phyloP scores from a whole-genome alignment of 2,888 invertebrate species.

The Lottia gigantea region DNA sequence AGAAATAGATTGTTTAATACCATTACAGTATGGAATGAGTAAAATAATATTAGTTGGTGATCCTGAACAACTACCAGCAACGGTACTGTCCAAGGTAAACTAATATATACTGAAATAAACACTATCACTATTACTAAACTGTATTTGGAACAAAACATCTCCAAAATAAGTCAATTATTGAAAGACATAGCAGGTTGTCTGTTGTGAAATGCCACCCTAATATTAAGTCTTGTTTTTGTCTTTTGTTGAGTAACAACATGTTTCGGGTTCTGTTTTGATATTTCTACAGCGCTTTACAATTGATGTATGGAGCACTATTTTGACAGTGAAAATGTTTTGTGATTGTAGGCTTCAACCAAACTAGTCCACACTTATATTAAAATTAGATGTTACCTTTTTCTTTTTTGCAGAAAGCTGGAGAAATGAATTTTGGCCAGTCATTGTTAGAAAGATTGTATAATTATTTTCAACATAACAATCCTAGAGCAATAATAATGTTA shows the following conservation, averaged over 20 bases:
- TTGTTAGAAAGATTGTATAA: conserved; percentile 81
- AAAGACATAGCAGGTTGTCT: not conserved
- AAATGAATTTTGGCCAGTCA: conserved; percentile 79
- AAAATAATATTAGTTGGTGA: conserved; percentile 87
- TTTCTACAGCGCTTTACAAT: not conserved
- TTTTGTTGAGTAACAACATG: too few relatives aligned
- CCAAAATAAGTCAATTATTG: too few relatives aligned
- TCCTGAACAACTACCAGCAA: conserved; percentile 85
- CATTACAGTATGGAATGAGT: conserved; percentile 80
- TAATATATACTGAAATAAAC: too few relatives aligned
- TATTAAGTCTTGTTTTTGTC: not conserved
- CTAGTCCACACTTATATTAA: not conserved
- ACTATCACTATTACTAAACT: too few relatives aligned
- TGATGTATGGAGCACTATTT: not conserved
- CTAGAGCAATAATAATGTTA: conserved; percentile 51
- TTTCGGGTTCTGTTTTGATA: not conserved
- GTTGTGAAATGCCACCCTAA: not conserved
- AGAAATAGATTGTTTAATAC: conserved; percentile 85
- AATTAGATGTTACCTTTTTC: not conserved
- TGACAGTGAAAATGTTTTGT: not conserved
- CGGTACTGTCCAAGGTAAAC: conserved; percentile 78
- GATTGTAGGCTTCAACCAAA: not conserved
- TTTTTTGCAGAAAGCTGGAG: conserved; percentile 76
- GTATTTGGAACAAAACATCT: too few relatives aligned
- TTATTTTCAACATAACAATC: conserved; percentile 66